A percentile compares a stretch with the other conserved stretches of the same genome.
Conservation (phyloP, 2,113 vertebrate genomes). For the Sigmodon hispidus region DNA sequence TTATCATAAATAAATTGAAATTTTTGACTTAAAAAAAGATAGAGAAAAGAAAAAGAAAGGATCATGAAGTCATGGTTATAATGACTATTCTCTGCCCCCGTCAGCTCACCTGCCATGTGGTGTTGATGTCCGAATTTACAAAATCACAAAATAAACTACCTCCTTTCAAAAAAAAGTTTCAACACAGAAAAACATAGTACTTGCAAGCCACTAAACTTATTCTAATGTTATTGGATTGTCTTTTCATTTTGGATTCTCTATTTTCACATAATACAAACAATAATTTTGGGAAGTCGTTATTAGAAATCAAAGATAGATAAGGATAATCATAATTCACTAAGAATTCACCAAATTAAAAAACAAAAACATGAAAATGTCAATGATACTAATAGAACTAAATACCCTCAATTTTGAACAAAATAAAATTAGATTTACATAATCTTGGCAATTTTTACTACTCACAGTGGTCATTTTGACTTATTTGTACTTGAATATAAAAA, state of each 20-base stretch:
- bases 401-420: not conserved
- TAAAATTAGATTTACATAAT: not conserved
- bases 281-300: not conserved
- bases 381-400: not conserved
- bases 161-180: no score
- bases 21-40: no score
- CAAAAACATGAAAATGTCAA: not conserved
- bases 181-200: no score
- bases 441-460: not conserved
- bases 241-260: not conserved
- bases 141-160: no score
- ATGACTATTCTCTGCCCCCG: no score
- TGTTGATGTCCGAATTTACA: no score
- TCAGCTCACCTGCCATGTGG: no score
- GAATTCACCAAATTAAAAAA: not conserved
- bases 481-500: not conserved
- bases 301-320: no score
- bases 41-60: no score
- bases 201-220: not conserved
- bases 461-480: not conserved
- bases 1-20: no score
- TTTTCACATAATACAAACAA: not conserved
- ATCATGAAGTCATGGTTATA: no score
- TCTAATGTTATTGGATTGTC: not conserved
- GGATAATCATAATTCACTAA: not conserved